phyloP scores from a whole-genome alignment of 2,888 invertebrate genomes.

The Nectonema munidae region DNA sequence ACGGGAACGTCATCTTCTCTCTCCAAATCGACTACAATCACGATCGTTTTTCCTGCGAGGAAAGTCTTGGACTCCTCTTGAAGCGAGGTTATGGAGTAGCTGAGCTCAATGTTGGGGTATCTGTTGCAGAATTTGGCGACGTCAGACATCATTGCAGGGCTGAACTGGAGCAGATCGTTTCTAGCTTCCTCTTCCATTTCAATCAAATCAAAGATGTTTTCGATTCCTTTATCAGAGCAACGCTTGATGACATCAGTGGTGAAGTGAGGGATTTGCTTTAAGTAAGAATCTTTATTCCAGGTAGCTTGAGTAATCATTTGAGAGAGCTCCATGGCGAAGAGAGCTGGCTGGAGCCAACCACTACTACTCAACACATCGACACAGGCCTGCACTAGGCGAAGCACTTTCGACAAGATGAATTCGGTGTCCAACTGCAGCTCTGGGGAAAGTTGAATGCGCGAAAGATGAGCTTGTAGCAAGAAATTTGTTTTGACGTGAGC shows the following conservation, averaged over 20 bases:
- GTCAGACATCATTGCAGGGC: slow-evolving; percentile 64
- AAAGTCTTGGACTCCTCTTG: slow-evolving; percentile 6
- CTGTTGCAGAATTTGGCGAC: slow-evolving; percentile 92
- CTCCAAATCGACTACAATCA: slow-evolving; percentile 59
- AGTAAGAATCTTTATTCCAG: slow-evolving; percentile 93
- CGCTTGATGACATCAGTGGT: slow-evolving; percentile 50
- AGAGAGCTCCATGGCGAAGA: slow-evolving; percentile 94
- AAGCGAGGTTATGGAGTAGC: too few relatives aligned
- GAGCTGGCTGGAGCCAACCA: slow-evolving; percentile 86
- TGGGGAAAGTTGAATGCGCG: slow-evolving; percentile 62
- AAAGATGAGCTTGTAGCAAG: slow-evolving; percentile 69
- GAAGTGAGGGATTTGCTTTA: slow-evolving; percentile 85
- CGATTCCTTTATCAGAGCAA: slow-evolving; percentile 44
- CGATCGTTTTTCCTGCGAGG: slow-evolving; percentile 44
- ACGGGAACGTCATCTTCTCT: slow-evolving; percentile 81
- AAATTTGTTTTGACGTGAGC: slow-evolving; percentile 87
- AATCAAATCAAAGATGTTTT: slow-evolving; percentile 77
- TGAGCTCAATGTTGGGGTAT: slow-evolving; percentile 86
- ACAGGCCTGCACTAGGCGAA: slow-evolving; percentile 37
- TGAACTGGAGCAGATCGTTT: slow-evolving; percentile 34
- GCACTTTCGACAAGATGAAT: slow-evolving; percentile 40
- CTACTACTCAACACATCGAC: slow-evolving; percentile 63
- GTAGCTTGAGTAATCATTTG: slow-evolving; percentile 99
- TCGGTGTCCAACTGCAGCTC: slow-evolving; percentile 87
- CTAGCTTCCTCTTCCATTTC: slow-evolving; percentile 46